Evolutionary conservation across 1,140 invertebrate genomes (phyloP).

Genomic region (Cydia fagiglandana): DNA sequence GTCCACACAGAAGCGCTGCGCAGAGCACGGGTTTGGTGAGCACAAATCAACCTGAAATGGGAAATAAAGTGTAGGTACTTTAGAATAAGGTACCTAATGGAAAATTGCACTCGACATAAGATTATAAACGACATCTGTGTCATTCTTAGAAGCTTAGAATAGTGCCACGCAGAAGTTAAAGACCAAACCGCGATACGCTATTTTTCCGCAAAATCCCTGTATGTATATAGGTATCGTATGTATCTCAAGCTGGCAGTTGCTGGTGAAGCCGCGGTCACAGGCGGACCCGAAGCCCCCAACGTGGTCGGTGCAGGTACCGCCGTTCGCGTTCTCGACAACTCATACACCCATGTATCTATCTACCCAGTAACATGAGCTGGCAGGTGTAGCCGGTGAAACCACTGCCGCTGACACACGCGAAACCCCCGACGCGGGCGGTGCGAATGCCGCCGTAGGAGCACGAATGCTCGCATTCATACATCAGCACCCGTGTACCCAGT

Average conservation of each 20-base stretch:
- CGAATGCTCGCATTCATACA: conserved; percentile 91
- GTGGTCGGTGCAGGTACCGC: conserved; percentile 89
- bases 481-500: conserved; percentile 7
- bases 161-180: too few relatives aligned
- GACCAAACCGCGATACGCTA: too few relatives aligned
- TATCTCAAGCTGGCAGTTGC: conserved; percentile 82
- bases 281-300: conserved; percentile 88
- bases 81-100: too few relatives aligned
- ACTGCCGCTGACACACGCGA: too few relatives aligned
- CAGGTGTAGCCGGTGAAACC: too few relatives aligned
- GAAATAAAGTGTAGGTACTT: neutral
- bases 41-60: conserved; percentile 84
- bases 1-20: conserved; percentile 83
- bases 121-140: too few relatives aligned
- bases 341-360: too few relatives aligned
- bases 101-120: too few relatives aligned
- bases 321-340: too few relatives aligned
- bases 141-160: too few relatives aligned
- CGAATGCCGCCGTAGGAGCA: conserved; percentile 89
- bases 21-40: conserved; percentile 84
- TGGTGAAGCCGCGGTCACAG: conserved; percentile 86
- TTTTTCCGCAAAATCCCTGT: too few relatives aligned
- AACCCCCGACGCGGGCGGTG: conserved; percentile 85
- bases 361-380: too few relatives aligned
- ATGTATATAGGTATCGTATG: neutral